These are phyloP conservation scores for Polyergus mexicanus DNA, from an alignment of 1,140 invertebrate genomes.

Conservation along the genomic window DNA sequence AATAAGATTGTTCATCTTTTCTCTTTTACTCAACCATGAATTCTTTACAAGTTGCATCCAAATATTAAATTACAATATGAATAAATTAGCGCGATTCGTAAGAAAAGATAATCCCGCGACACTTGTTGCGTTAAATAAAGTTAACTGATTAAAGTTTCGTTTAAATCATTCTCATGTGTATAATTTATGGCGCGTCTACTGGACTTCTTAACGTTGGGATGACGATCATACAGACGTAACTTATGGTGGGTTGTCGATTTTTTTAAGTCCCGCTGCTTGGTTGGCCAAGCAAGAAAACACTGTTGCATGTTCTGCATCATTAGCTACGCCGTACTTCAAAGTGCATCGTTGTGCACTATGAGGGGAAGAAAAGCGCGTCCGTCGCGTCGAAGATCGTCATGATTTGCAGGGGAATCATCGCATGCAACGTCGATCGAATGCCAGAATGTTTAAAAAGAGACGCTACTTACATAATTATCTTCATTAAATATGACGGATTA, in stretches of 20 bases:
- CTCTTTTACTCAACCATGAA: neutral
- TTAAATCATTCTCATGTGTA: conserved; percentile 45
- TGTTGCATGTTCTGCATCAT: conserved; percentile 62
- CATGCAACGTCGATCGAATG: conserved; percentile 1
- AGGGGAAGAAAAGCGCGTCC: conserved; percentile 40
- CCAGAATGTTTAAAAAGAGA: neutral
- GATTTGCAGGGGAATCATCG: conserved; percentile 53
- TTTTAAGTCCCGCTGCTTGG: conserved; percentile 39
- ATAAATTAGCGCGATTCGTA: conserved; percentile 61
- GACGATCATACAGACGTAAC: conserved; percentile 51
- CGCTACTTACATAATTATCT: neutral
- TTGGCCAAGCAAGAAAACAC: conserved; percentile 56
- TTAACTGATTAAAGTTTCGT: conserved; percentile 46
- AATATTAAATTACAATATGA: conserved; percentile 31
- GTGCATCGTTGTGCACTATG: conserved; percentile 32
- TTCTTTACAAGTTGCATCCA: neutral
- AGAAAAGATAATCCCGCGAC: conserved; percentile 48
- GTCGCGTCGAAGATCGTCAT: conserved; percentile 46
- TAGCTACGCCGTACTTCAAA: conserved; percentile 46
- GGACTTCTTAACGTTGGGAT: conserved; percentile 38
- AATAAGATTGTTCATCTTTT: neutral
- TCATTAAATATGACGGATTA: neutral
- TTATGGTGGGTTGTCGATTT: conserved; percentile 57
- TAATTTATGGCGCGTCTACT: conserved; percentile 56
- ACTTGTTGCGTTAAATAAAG: conserved; percentile 47